These are phyloP conservation scores for Laspeyria flexula DNA, from an alignment of 2,888 invertebrate genomes.

Conservation along the genomic window DNA sequence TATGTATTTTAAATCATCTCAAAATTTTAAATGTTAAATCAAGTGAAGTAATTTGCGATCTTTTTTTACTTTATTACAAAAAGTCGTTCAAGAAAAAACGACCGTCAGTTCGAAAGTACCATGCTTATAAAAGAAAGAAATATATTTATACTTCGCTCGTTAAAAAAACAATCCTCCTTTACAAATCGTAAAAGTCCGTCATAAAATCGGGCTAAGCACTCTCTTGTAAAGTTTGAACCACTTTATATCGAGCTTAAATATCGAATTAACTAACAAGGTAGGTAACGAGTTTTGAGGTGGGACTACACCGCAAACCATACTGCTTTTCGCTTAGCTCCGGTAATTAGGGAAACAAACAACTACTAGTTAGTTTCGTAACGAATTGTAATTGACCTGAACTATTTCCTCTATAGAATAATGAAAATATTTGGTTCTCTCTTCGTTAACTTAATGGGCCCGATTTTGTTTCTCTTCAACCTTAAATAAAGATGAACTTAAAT, in stretches of 20 bases:
- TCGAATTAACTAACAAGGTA: constrained; percentile 39
- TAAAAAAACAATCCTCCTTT: constrained; percentile 26
- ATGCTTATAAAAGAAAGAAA: constrained; percentile 7
- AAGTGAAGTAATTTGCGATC: neutral
- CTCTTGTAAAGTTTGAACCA: constrained; percentile 23
- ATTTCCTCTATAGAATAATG: too few species aligned
- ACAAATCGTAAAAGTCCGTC: constrained; percentile 29
- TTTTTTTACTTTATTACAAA: neutral
- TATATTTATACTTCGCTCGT: constrained; percentile 11
- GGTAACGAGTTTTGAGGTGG: constrained; percentile 31
- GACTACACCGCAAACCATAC: constrained; percentile 21
- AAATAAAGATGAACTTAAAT: too few species aligned
- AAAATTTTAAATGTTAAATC: neutral
- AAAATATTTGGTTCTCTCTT: too few species aligned
- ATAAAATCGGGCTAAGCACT: constrained; percentile 29
- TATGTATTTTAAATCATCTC: neutral
- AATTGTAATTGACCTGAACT: neutral
- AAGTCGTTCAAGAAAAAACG: neutral
- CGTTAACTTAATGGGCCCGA: too few species aligned
- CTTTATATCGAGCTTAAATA: constrained; percentile 35
- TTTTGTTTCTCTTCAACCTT: too few species aligned
- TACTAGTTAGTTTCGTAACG: neutral
- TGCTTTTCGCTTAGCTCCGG: constrained; percentile 8
- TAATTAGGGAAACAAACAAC: neutral
- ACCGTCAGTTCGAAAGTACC: neutral